A percentile compares a stretch with the other conserved stretches of the same genome.
These are phyloP conservation scores for Pampus argenteus DNA, from an alignment of 2,797 vertebrate species.

Conservation along the genomic window DNA sequence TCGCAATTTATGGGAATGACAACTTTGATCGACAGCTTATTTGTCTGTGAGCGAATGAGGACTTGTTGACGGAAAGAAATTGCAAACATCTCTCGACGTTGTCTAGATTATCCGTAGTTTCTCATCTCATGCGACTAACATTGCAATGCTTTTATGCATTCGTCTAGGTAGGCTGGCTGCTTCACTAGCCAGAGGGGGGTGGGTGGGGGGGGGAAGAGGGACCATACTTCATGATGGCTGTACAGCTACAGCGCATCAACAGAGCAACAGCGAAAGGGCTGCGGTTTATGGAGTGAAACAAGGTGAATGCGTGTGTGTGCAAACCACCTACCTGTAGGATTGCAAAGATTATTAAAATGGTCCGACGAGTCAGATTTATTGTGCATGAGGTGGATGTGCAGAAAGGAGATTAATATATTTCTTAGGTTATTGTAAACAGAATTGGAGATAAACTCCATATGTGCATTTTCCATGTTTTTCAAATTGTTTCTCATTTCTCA, in stretches of 20 bases:
- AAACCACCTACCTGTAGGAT: slow-evolving; percentile 67
- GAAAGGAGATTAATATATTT: background rate
- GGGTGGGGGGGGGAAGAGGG: slow-evolving; percentile 36
- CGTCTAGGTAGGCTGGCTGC: slow-evolving; percentile 65
- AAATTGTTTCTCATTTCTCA: background rate
- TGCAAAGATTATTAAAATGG: slow-evolving; percentile 2
- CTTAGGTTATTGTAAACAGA: background rate
- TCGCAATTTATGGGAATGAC: slow-evolving; percentile 72
- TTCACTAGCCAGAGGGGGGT: slow-evolving; percentile 33
- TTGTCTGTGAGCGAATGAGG: slow-evolving; percentile 57
- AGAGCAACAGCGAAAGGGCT: slow-evolving; percentile 30
- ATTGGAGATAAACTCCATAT: slow-evolving; percentile 5
- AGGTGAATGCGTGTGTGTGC: slow-evolving; percentile 30
- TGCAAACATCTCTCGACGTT: slow-evolving; percentile 13
- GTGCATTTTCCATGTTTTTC: background rate
- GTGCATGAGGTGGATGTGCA: background rate
- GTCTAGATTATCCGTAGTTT: slow-evolving; percentile 47
- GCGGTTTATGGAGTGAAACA: slow-evolving; percentile 27
- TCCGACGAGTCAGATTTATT: background rate
- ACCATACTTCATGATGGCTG: slow-evolving; percentile 64
- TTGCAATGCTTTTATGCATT: slow-evolving; percentile 40
- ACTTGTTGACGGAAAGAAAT: slow-evolving; percentile 69
- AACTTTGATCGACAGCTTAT: slow-evolving; percentile 75
- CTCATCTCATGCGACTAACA: slow-evolving; percentile 34
- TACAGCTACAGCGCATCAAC: slow-evolving; percentile 60